These are phyloP conservation scores for Crypturellus tataupa DNA, from an alignment of 2,797 vertebrate species.

Conservation along the genomic window DNA sequence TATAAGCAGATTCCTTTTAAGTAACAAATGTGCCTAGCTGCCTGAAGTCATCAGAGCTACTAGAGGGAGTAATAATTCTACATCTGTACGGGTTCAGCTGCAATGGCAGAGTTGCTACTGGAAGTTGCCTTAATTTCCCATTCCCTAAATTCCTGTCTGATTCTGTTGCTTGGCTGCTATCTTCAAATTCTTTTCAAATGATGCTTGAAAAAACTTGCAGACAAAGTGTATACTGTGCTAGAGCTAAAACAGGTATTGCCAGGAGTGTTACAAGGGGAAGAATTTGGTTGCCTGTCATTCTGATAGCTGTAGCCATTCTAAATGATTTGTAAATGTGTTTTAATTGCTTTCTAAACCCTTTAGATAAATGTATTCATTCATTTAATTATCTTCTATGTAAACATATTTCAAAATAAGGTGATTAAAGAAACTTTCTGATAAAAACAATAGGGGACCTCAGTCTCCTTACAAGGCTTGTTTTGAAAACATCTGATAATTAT, in stretches of 20 bases:
- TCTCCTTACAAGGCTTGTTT: neutral
- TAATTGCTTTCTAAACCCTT: neutral
- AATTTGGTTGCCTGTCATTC: neutral
- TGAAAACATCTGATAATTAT: conserved; percentile 39
- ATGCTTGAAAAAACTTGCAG: neutral
- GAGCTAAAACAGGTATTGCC: neutral
- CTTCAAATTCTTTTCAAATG: neutral
- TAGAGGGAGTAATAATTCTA: neutral
- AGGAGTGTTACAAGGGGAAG: neutral
- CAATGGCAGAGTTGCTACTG: neutral
- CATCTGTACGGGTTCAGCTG: neutral
- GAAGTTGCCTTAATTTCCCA: neutral
- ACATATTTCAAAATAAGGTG: neutral
- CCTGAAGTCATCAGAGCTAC: neutral
- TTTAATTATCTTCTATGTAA: neutral
- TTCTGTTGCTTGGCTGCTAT: neutral
- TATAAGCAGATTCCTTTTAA: neutral
- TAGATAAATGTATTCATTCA: neutral
- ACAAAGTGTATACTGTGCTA: rapidly evolving
- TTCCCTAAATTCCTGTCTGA: neutral
- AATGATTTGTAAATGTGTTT: neutral
- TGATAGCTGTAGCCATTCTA: neutral
- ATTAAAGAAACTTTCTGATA: neutral
- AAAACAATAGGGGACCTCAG: neutral
- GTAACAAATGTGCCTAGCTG: neutral